Percentiles rank a stretch among this genome's conserved stretches.
phyloP scores from a whole-genome alignment of 1,140 invertebrate species.

The Maniola jurtina region DNA sequence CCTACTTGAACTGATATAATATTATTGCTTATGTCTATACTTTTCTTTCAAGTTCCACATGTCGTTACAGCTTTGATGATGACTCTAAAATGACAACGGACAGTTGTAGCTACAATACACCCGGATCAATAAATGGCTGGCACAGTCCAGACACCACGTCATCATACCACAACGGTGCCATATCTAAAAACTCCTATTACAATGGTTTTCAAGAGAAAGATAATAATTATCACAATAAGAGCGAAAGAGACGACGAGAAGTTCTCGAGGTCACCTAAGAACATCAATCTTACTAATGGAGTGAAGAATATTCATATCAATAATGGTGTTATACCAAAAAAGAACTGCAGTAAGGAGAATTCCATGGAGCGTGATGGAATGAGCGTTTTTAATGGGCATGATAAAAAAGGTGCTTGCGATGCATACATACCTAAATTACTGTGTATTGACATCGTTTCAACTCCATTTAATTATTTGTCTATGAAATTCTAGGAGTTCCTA shows the following conservation, averaged over 20 bases:
- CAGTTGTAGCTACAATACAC: constrained; percentile 74
- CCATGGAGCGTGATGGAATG: constrained; percentile 49
- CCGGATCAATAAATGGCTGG: constrained; percentile 76
- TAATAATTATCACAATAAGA: constrained; percentile 52
- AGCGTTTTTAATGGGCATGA: constrained; percentile 58
- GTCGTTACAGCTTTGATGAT: constrained; percentile 70
- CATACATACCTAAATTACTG: constrained; percentile 6
- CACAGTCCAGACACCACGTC: constrained; percentile 68
- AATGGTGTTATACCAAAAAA: constrained; percentile 67
- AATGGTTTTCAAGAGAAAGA: constrained; percentile 67
- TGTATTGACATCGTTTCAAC: neutral
- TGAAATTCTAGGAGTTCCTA: too few relatives aligned
- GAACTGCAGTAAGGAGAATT: constrained; percentile 59
- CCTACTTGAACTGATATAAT: neutral
- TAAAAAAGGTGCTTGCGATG: constrained; percentile 52
- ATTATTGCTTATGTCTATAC: neutral
- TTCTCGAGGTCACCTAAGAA: constrained; percentile 66
- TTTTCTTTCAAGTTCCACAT: constrained; percentile 12
- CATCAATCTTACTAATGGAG: constrained; percentile 65
- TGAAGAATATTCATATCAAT: constrained; percentile 69
- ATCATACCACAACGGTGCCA: constrained; percentile 67
- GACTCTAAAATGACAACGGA: constrained; percentile 78
- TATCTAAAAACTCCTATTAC: constrained; percentile 64
- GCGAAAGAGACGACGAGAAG: constrained; percentile 56
- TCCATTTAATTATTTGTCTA: too few relatives aligned